These are phyloP conservation scores for Rhynchomys soricoides DNA, from an alignment of 2,113 vertebrate species.

Conservation along the genomic window DNA sequence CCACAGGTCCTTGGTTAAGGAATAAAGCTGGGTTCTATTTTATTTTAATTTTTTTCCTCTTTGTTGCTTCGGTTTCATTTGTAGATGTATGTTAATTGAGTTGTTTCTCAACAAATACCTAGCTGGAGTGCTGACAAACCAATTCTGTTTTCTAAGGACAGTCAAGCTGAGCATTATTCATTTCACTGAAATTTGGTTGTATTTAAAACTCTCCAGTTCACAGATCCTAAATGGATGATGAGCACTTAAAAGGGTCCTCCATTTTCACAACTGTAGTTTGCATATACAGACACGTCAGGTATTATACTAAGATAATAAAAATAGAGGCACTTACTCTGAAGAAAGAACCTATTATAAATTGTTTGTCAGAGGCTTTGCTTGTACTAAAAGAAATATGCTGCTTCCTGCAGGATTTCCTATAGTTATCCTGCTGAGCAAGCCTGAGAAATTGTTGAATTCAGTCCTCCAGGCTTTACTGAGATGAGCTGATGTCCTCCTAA, in stretches of 20 bases:
- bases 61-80: not conserved
- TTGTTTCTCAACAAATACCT: conserved; percentile 6
- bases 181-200: conserved; percentile 43
- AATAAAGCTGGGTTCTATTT: not conserved
- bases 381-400: conserved; percentile 59
- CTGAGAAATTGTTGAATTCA: conserved; percentile 7
- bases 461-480: not conserved
- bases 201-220: conserved; percentile 54
- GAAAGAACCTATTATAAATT: conserved; percentile 75
- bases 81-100: not conserved
- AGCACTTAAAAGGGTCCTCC: conserved; percentile 30
- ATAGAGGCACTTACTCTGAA: conserved; percentile 40
- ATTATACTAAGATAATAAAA: conserved; percentile 75
- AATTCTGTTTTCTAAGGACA: conserved; percentile 47
- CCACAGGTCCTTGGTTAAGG: not conserved
- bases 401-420: conserved; percentile 58
- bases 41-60: not conserved
- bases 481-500: not conserved
- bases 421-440: conserved; percentile 11
- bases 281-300: conserved; percentile 54
- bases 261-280: conserved; percentile 58
- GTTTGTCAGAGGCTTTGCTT: conserved; percentile 66
- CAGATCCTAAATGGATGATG: conserved; percentile 54
- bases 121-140: conserved; percentile 11
- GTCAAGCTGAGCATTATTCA: conserved; percentile 48